Conservation (phyloP, 2,888 invertebrate species). For the Xestoiulus laeticollis region DNA sequence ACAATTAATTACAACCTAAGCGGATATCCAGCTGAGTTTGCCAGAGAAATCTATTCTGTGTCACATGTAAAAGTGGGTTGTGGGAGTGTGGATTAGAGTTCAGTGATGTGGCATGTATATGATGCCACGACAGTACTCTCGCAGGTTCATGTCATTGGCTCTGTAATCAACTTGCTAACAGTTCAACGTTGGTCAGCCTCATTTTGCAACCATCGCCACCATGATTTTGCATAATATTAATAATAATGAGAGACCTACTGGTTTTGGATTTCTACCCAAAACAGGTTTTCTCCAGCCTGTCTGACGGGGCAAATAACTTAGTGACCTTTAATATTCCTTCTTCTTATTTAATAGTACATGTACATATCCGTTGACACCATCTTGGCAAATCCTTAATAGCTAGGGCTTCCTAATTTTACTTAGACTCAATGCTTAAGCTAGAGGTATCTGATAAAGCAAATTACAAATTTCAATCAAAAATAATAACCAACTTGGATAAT, state of each 20-base stretch:
- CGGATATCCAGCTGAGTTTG: slow-evolving; percentile 44
- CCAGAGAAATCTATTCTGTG: slow-evolving; percentile 31
- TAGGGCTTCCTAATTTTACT: too few species aligned
- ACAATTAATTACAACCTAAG: slow-evolving; percentile 50
- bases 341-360: too few species aligned
- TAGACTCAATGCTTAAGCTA: too few species aligned
- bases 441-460: too few species aligned
- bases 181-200: slow-evolving; percentile 1
- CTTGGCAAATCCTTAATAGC: background rate
- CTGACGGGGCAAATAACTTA: background rate
- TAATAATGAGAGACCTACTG: background rate
- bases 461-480: too few species aligned
- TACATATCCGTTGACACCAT: background rate
- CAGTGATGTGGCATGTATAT: background rate
- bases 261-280: background rate
- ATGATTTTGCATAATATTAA: slow-evolving; percentile 9
- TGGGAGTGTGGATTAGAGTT: slow-evolving; percentile 9
- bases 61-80: background rate
- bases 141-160: slow-evolving; percentile 34
- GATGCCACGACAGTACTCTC: slow-evolving; percentile 6
- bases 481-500: too few species aligned
- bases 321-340: background rate
- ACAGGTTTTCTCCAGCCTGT: background rate
- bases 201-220: background rate
- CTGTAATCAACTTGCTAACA: background rate